phyloP scores from a whole-genome alignment of 2,797 vertebrate species.

The Simalia tracyae region DNA sequence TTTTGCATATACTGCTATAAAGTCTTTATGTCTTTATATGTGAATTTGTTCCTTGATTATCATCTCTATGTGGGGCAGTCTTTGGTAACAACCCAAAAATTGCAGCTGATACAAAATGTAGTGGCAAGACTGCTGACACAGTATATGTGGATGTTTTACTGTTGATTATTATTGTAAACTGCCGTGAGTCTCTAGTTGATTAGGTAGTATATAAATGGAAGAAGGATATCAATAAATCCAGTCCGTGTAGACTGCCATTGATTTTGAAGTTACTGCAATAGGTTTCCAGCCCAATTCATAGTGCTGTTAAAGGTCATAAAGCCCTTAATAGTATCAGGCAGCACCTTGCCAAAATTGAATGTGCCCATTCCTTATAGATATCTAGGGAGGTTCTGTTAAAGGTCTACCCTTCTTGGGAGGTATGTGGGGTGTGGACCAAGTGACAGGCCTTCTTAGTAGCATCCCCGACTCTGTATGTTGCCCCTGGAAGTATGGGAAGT shows the following conservation, averaged over 20 bases:
- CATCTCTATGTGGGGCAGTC: not conserved
- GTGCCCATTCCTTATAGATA: not conserved
- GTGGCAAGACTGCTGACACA: not conserved
- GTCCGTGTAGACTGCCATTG: not conserved
- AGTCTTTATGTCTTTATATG: too few species aligned
- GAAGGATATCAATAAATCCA: not conserved
- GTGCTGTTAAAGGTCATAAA: not conserved
- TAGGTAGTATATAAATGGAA: not conserved
- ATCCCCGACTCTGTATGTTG: not conserved
- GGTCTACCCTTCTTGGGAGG: not conserved
- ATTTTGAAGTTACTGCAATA: not conserved
- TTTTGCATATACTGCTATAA: too few species aligned
- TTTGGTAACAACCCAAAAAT: not conserved
- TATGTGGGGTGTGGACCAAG: not conserved
- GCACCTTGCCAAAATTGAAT: too few species aligned
- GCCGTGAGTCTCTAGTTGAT: not conserved
- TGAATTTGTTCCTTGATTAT: not conserved
- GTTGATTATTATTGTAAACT: not conserved
- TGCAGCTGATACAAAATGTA: not conserved
- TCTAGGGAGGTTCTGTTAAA: not conserved
- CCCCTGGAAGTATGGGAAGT: too few species aligned
- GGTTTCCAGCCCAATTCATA: not conserved
- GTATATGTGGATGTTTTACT: not conserved
- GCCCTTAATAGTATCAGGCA: not conserved
- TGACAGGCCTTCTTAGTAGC: not conserved